Base-by-base conservation (phyloP, 2,113 vertebrate species). In the Syrmaticus mikado region DNA sequence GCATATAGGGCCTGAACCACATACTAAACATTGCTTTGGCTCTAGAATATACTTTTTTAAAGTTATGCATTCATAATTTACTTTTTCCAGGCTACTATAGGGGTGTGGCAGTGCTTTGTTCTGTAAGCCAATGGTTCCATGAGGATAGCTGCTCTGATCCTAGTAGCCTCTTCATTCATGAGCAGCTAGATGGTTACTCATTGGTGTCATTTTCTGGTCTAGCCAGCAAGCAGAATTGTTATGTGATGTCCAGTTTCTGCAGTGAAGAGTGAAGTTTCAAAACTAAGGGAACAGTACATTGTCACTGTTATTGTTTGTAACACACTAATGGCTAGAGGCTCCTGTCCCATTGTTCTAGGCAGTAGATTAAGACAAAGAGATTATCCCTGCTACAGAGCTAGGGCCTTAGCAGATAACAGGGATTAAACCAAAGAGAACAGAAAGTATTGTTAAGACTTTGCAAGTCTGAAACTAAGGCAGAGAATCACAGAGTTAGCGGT, bases 261-360 rank as follows among this genome's bases (percentile, higher is more conserved):
- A 73, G 19, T 41, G 81, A 8, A 16, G 13, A 64, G 6, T 5
- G 4, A 30, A 22, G 45, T 84, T 84, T 66, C 61, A 85, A 55
- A 91, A 89, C 18, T 22, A 32, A 68, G 27, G 18, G 34, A 61
- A 53, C 18, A 19, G 10, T 66, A 15, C 53, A 24, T 27, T 67
- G 8, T 67, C 41, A 8, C 40, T 10, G 24, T 38, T 83, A 30
- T 64, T 81, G 38, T 18, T 71, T 1, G 0, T n/a, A 52, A 48
- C 13, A 24, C 0, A 0, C 1, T 60, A 32, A 30, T 71, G 27
- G 28, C 21, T 77, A 16, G 32, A 57, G 11, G 34, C 10, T 91
- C 3, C 43, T 50, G 4, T 58, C 10, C 12, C 24, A 7, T 65
- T 77, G 10, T 77, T 28, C n/a, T 53, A 73, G 40, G 10, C 40